Evolutionary conservation across 2,888 invertebrate species (phyloP).

Genomic region (Clivina fossor): DNA sequence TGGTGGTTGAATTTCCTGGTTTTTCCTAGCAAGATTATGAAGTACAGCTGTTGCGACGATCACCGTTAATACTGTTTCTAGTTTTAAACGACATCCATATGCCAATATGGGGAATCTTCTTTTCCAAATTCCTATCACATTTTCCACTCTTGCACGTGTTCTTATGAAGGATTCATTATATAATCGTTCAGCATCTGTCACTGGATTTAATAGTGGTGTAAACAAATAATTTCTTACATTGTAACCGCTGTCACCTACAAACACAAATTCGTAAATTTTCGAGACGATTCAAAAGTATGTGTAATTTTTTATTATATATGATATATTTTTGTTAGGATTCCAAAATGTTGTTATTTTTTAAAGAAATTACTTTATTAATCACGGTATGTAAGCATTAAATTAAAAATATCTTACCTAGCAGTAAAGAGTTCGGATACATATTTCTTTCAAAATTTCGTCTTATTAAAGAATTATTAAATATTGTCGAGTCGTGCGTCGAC

Average conservation of each 20-base stretch:
- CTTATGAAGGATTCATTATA: constrained; percentile 40
- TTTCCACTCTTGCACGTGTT: constrained; percentile 43
- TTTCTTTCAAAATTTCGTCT: constrained; percentile 29
- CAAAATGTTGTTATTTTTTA: too few species aligned
- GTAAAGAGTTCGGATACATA: constrained; percentile 24
- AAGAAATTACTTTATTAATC: too few species aligned
- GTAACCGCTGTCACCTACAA: too few species aligned
- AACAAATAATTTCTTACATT: constrained; percentile 36
- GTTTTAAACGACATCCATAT: constrained; percentile 30
- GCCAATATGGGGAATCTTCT: constrained; percentile 40
- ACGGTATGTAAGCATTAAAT: too few species aligned
- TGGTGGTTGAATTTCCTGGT: constrained; percentile 44
- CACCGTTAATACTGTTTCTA: constrained; percentile 38
- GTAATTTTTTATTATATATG: too few species aligned
- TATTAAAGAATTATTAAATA: constrained; percentile 40
- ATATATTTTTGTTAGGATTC: too few species aligned
- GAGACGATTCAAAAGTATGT: too few species aligned
- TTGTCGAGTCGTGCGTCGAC: constrained; percentile 41
- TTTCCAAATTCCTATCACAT: constrained; percentile 42
- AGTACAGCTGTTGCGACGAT: constrained; percentile 44
- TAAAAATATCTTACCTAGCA: constrained; percentile 16
- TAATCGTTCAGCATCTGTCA: constrained; percentile 14
- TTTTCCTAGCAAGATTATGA: constrained; percentile 41
- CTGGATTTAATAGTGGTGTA: constrained; percentile 23
- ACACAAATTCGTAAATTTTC: too few species aligned